A percentile compares a stretch with the other conserved stretches of the same genome.
Evolutionary conservation across 2,888 invertebrate species (phyloP).

Genomic region (Cremastinae sp.): DNA sequence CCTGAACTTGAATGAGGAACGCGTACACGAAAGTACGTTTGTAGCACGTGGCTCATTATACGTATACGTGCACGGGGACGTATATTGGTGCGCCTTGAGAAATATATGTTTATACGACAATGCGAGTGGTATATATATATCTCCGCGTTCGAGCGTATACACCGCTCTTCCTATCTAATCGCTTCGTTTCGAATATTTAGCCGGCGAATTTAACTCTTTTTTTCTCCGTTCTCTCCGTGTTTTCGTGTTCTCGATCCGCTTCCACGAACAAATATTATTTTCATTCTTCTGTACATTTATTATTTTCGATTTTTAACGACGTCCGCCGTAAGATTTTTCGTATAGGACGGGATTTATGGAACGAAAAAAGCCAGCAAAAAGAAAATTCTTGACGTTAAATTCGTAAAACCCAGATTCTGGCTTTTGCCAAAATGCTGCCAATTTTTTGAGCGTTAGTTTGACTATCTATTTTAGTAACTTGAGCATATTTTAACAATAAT

Average conservation of each 20-base stretch:
- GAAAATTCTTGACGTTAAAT: too few species aligned
- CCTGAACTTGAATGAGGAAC: constrained; percentile 68
- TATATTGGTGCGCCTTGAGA: neutral
- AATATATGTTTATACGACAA: neutral
- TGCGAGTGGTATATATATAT: neutral
- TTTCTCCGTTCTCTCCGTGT: constrained; percentile 46
- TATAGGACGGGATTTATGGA: too few species aligned
- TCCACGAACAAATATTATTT: too few species aligned
- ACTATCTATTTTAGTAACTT: too few species aligned
- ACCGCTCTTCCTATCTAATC: constrained; percentile 39
- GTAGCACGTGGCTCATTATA: constrained; percentile 57
- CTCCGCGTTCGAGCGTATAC: constrained; percentile 12
- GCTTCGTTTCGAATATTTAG: constrained; percentile 32
- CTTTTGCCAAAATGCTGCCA: too few species aligned
- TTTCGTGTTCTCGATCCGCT: constrained; percentile 1
- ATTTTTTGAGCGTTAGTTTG: too few species aligned
- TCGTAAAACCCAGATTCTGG: too few species aligned
- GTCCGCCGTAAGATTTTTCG: too few species aligned
- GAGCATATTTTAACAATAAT: too few species aligned
- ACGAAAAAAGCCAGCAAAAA: too few species aligned
- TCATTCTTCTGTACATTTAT: constrained; percentile 18
- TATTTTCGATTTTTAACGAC: constrained; percentile 43
- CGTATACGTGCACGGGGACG: neutral
- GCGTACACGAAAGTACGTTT: constrained; percentile 64
- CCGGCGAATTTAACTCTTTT: constrained; percentile 4